Evolutionary conservation across 1,140 invertebrate genomes (phyloP), one percentile per base, ranked within the genome.

Genomic region (Oreohelix idahoensis): DNA sequence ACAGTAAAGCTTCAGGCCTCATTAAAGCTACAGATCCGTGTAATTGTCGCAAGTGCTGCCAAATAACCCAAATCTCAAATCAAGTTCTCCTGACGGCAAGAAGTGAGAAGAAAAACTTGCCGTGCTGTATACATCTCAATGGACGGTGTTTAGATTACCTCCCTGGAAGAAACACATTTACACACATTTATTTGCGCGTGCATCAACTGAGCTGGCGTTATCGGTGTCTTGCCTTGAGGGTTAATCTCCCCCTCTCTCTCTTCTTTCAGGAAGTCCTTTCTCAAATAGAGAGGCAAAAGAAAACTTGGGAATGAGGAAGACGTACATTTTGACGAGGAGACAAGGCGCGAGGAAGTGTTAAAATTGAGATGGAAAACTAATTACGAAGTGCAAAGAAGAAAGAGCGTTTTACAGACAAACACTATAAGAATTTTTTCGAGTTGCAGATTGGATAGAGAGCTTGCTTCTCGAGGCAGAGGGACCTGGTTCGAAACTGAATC

Each of bases 91-190:
- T 66, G 63, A 66, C 63, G 63, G 63, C 63, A 66, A 66, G n/a
- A 32, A 66, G 63, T 66, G 63, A 66, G 63, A 66, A 66, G 63
- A 66, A 66, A 66, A 66, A 66, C 29, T 66, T 66, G 63, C 63
- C n/a, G 63, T 29, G n/a, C 63, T 66, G 63, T 66, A 66, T 66
- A 66, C 63, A 66, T 29, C 63, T 66, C 63, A 66, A 66, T 66
- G 63, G 63, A 66, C n/a, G 63, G 63, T 66, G 63, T 66, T 66
- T 66, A 66, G 63, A 66, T 66, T 66, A 66, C 63, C 63, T 66
- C 63, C n/a, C 63, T 66, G 29, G 63, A 32, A 66, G 63, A 66
- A 29, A 66, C 63, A 66, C 63, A 66, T 66, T 66, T 66, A 66
- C 63, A 66, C 63, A 66, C 63, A 66, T 66, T 66, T 66, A 66